Conservation (phyloP, 2,797 vertebrate species). For the Danio kyathit region DNA sequence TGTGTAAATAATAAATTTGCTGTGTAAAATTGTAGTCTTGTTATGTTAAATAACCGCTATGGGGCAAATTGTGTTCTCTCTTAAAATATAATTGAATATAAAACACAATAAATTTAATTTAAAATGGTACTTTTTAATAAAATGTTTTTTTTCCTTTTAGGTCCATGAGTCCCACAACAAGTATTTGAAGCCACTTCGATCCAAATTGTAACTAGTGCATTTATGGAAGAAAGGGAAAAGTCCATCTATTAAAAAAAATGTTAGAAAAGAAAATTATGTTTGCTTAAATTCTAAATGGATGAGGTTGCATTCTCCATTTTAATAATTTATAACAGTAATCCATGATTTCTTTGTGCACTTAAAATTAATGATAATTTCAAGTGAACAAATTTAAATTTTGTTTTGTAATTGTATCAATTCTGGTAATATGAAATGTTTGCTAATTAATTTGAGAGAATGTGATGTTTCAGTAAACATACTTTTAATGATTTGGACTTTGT, state of each 20-base stretch:
- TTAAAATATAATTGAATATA: neutral
- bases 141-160: constrained; percentile 69
- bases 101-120: neutral
- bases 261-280: neutral
- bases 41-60: neutral
- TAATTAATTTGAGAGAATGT: neutral
- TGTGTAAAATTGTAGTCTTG: neutral
- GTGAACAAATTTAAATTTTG: neutral
- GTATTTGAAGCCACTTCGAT: constrained; percentile 91
- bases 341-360: neutral
- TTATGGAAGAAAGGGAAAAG: neutral
- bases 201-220: constrained; percentile 87
- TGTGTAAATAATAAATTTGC: constrained; percentile 62
- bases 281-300: neutral
- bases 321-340: neutral
- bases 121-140: constrained; percentile 4
- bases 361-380: constrained; percentile 7
- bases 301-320: neutral
- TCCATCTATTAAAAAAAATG: constrained; percentile 1
- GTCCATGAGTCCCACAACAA: constrained; percentile 94
- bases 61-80: neutral
- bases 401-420: constrained; percentile 15
- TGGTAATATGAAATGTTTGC: neutral
- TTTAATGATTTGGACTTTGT: neutral
- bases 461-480: neutral